phyloP scores from a whole-genome alignment of 2,888 invertebrate genomes.

The Idaea dimidiata region DNA sequence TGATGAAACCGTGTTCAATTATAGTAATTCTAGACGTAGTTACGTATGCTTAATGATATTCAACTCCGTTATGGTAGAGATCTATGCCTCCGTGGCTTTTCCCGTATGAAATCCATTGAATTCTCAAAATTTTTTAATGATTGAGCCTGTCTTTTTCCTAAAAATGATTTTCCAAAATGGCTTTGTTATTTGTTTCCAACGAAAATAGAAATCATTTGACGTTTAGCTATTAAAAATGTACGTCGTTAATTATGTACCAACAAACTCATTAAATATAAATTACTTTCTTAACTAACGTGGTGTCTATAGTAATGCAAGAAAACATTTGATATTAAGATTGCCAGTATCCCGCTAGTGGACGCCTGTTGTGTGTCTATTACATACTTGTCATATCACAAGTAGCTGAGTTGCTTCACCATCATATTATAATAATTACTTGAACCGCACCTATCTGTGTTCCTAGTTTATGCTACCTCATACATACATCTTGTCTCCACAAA shows the following conservation, averaged over 20 bases:
- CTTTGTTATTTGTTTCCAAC: too few relatives aligned
- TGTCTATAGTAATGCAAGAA: constrained; percentile 37
- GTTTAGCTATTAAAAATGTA: neutral
- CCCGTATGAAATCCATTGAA: neutral
- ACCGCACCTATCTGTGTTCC: constrained; percentile 48
- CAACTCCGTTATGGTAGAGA: neutral
- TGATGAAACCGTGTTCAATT: constrained; percentile 13
- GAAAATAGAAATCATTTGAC: neutral
- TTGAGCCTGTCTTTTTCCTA: too few relatives aligned
- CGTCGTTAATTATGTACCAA: neutral
- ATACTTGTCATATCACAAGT: constrained; percentile 32
- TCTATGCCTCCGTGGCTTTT: neutral
- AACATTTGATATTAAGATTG: constrained; percentile 56
- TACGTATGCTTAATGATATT: neutral
- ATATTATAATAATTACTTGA: constrained; percentile 53
- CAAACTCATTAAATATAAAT: constrained; percentile 12
- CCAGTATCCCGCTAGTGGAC: constrained; percentile 48
- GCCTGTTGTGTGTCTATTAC: constrained; percentile 50
- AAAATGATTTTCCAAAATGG: too few relatives aligned
- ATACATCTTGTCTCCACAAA: constrained; percentile 18
- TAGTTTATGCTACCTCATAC: constrained; percentile 28
- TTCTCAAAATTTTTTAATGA: neutral
- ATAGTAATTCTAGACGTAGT: neutral
- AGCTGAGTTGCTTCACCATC: constrained; percentile 43
- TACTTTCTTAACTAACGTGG: constrained; percentile 38